These are phyloP conservation scores for Cheilosia impressa DNA, from an alignment of 2,888 invertebrate species.

Conservation along the genomic window DNA sequence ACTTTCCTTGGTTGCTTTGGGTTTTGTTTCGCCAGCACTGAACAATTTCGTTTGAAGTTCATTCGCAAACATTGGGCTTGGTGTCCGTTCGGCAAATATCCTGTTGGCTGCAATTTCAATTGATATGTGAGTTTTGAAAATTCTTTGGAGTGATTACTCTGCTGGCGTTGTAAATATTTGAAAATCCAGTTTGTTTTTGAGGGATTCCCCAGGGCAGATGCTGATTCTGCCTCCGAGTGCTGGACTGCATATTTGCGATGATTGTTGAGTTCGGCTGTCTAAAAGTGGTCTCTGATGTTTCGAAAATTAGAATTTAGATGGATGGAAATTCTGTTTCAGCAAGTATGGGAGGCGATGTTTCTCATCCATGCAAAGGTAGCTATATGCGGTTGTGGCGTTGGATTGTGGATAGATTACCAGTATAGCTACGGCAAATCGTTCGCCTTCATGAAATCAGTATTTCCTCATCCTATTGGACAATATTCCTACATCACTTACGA, in stretches of 20 bases:
- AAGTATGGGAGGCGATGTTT: too few relatives aligned
- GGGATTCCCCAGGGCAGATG: constrained; percentile 14
- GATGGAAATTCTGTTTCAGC: constrained; percentile 7
- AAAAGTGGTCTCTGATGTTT: constrained; percentile 36
- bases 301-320: constrained; percentile 15
- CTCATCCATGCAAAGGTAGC: too few relatives aligned
- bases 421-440: too few relatives aligned
- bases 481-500: too few relatives aligned
- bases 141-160: constrained; percentile 47
- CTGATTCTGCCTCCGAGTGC: background rate
- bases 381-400: too few relatives aligned
- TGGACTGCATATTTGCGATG: constrained; percentile 14
- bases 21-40: constrained; percentile 14
- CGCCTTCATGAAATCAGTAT: too few relatives aligned
- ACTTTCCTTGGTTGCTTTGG: constrained; percentile 38
- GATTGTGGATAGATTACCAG: too few relatives aligned
- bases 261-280: constrained; percentile 26
- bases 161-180: constrained; percentile 53
- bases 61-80: constrained; percentile 21
- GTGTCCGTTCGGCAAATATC: constrained; percentile 37
- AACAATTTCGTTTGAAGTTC: constrained; percentile 52
- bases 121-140: constrained; percentile 37
- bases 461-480: too few relatives aligned
- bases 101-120: constrained; percentile 35
- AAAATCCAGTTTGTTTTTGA: constrained; percentile 23